Evolutionary conservation across 2,888 invertebrate species (phyloP).

Genomic region (Apamea sordens): DNA sequence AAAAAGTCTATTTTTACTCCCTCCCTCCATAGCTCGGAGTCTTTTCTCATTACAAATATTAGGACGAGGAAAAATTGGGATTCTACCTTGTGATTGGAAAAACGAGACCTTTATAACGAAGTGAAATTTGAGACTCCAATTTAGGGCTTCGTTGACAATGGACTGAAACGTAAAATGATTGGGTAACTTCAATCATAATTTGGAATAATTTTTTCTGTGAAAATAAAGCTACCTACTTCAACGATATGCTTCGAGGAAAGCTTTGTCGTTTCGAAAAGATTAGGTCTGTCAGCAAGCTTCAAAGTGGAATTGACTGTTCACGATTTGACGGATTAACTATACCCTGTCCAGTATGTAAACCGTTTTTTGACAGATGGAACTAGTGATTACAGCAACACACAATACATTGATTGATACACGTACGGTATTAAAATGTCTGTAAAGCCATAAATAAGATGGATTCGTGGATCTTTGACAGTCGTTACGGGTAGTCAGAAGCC

Average conservation of each 20-base stretch:
- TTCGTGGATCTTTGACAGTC: no score
- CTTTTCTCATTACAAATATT: constrained; percentile 50
- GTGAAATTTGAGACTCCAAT: constrained; percentile 49
- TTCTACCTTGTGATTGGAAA: constrained; percentile 56
- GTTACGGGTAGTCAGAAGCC: no score
- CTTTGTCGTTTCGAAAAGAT: neutral
- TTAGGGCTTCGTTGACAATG: constrained; percentile 40
- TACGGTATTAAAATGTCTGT: no score
- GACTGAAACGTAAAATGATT: constrained; percentile 33
- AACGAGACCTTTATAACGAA: constrained; percentile 53
- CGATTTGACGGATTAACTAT: neutral
- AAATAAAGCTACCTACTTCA: neutral
- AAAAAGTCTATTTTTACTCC: constrained; percentile 33
- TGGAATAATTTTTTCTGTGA: neutral
- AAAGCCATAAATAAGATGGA: no score
- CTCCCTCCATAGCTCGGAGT: constrained; percentile 4
- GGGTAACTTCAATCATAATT: neutral
- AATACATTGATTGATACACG: no score
- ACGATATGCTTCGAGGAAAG: neutral
- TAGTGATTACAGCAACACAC: no score
- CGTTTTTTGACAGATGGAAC: no score
- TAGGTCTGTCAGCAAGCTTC: neutral
- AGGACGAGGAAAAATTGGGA: constrained; percentile 41
- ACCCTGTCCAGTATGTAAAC: no score
- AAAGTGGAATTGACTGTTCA: neutral